Base-by-base conservation (phyloP, 1,140 invertebrate species). In the Cheumatopsyche charites region DNA sequence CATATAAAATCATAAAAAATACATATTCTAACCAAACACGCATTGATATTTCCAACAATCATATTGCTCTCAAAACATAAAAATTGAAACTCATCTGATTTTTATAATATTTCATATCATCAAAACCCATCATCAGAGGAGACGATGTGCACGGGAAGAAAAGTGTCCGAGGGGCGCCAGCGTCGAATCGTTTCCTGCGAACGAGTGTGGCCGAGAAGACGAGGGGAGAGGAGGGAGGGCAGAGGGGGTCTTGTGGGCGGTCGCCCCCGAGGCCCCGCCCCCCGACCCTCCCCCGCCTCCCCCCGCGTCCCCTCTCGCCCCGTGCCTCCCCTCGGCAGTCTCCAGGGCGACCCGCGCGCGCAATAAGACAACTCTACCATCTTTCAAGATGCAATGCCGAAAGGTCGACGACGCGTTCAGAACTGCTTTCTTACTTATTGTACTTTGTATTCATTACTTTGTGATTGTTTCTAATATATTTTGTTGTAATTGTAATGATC, bases 201-300 rank as follows among this genome's bases (percentile, higher is more conserved):
- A 21, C 63, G 63, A 45, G 23, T 26, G 62, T 29, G 62, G 23
- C 1, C 26, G 23, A 41, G 25, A n/a, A 4, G 11, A 13, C 55
- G 62, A 17, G 29, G 3, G 3, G 9, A 3, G 3, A 36, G 9
- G 29, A 36, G 3, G 29, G 29, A 36, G 29, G 29, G 29, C n/a
- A 21, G 68, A 26, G 36, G 68, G 23, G 15, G 43, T 29, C 19
- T 49, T 5, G 55, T 45, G 36, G 25, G 49, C 19, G 65, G 21
- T 15, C 65, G 71, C 74, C 74, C 65, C 17, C 41, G 58, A 65
- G 68, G 67, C 71, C 74, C 74, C 67, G 67, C 74, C 69, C 69
- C 71, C 55, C 25, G 62, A 41, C 6, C n/a, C 67, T 49, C 62
- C 67, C 68, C 36, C n/a, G 11, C 26, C 26, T 67, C 58, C 19